Percentiles rank a stretch among this genome's conserved stretches.
These are phyloP conservation scores for Hypomesus transpacificus DNA, from an alignment of 2,113 vertebrate genomes.

Conservation along the genomic window DNA sequence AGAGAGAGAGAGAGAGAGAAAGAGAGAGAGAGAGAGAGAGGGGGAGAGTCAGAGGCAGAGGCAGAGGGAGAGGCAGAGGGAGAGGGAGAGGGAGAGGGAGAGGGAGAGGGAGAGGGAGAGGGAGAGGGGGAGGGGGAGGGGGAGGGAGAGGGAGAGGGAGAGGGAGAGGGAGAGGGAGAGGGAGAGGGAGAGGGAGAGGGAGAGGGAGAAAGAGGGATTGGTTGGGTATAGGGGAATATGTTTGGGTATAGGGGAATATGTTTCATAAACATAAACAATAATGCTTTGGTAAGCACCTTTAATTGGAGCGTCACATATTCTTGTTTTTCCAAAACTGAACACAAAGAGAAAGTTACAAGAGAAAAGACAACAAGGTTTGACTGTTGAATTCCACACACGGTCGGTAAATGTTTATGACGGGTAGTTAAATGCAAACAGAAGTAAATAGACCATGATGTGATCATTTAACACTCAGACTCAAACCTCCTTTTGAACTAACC, in stretches of 20 bases:
- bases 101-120: not conserved
- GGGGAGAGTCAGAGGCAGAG: not conserved
- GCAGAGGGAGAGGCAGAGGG: not conserved
- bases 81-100: not conserved
- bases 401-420: constrained; percentile 11
- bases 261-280: constrained; percentile 34
- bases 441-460: constrained; percentile 18
- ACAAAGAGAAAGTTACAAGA: not conserved
- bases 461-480: constrained; percentile 23
- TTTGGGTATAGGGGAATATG: constrained; percentile 34
- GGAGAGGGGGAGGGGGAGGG: not conserved
- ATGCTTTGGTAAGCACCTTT: no score
- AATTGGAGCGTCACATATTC: not conserved
- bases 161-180: not conserved
- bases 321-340: not conserved
- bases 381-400: not conserved
- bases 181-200: not conserved
- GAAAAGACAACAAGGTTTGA: not conserved
- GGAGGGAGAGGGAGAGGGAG: not conserved
- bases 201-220: constrained; percentile 2
- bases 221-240: constrained; percentile 25
- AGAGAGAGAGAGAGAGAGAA: not conserved
- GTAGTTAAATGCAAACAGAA: constrained; percentile 35
- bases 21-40: not conserved
- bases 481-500: not conserved